Conservation (phyloP, 35 echinoderm and acorn worm genomes). For the Hemicentrotus pulcherrimus region DNA sequence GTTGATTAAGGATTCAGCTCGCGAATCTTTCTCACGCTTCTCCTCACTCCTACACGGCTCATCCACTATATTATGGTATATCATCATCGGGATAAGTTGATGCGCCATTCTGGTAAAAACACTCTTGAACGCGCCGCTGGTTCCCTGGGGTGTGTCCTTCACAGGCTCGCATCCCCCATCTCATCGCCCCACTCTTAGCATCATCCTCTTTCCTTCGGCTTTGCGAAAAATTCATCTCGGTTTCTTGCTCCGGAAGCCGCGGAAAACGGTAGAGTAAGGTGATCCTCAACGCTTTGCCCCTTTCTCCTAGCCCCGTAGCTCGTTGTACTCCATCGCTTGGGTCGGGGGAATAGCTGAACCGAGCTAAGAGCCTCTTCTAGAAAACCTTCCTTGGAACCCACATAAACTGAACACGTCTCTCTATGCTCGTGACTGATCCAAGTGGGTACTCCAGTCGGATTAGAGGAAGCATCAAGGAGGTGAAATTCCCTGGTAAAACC, state of each 20-base stretch:
- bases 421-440: constrained; percentile 46
- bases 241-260: constrained; percentile 52
- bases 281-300: constrained; percentile 24
- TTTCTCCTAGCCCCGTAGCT: constrained; percentile 31
- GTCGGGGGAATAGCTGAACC: constrained; percentile 48
- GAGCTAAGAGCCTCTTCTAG: background rate
- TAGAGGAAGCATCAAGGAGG: constrained; percentile 25
- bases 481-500: constrained; percentile 42
- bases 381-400: constrained; percentile 28
- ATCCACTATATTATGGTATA: constrained; percentile 48
- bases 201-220: constrained; percentile 17
- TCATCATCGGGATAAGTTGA: constrained; percentile 38
- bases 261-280: constrained; percentile 38
- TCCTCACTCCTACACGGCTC: constrained; percentile 17
- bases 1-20: constrained; percentile 27
- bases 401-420: constrained; percentile 44
- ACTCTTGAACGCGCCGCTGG: constrained; percentile 29
- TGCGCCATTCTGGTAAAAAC: constrained; percentile 43
- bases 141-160: constrained; percentile 38
- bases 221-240: constrained; percentile 38
- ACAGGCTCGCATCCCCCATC: constrained; percentile 20
- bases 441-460: constrained; percentile 12
- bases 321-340: background rate
- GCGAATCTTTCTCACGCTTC: background rate
- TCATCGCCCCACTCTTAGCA: background rate